These are phyloP conservation scores for Falco rusticolus DNA, from an alignment of 2,797 vertebrate species.

Conservation along the genomic window DNA sequence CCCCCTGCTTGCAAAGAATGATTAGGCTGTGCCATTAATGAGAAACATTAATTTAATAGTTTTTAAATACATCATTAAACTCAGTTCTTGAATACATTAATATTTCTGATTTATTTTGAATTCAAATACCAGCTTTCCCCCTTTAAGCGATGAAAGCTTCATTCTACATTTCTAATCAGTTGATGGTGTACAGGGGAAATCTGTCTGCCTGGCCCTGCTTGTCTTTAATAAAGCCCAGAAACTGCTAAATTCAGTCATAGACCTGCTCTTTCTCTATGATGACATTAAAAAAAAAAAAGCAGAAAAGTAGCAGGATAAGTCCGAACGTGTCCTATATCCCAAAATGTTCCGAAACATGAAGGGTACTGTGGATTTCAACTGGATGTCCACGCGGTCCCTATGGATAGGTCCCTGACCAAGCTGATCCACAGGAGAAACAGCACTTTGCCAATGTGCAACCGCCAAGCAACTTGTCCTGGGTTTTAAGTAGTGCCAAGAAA, in stretches of 20 bases:
- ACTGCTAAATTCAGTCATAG: not conserved
- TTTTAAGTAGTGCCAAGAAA: not conserved
- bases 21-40: constrained; percentile 58
- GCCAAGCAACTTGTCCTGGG: not conserved
- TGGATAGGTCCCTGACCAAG: too few relatives aligned
- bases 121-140: constrained; percentile 25
- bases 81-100: constrained; percentile 47
- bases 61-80: constrained; percentile 74
- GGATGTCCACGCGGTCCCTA: not conserved
- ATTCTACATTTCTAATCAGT: not conserved
- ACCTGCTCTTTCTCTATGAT: not conserved
- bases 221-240: not conserved
- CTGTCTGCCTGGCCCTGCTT: not conserved
- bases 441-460: fast-evolving
- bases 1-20: constrained; percentile 24
- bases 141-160: not conserved
- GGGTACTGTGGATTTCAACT: fast-evolving
- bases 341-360: not conserved
- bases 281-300: too few relatives aligned
- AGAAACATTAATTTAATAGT: constrained; percentile 64
- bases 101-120: constrained; percentile 54
- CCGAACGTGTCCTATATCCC: not conserved
- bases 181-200: not conserved
- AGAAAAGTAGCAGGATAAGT: not conserved
- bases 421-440: not conserved